Base-by-base conservation (phyloP, 2,888 invertebrate genomes). In the Cryptus armator region DNA sequence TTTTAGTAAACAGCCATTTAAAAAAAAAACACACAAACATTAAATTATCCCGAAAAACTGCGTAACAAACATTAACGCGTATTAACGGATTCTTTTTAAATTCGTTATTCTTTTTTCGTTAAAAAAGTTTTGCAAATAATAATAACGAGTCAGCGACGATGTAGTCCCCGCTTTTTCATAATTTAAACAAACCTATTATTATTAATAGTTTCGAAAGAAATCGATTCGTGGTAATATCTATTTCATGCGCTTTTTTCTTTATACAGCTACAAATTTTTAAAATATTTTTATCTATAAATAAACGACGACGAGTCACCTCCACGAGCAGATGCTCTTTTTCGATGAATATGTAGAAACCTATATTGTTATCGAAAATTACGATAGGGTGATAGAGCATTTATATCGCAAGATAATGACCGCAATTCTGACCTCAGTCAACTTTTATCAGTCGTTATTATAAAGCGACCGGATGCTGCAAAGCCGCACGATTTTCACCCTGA, bases 401-500 rank as follows among this genome's bases (percentile, higher is more conserved):
- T 59, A 12, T 24, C 56, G 7, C 4, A 43, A 37, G 53, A 71
- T 56, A 71, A 6, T 29, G 32, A 56, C 53, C 76, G 46, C 56
- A 24, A 62, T 68, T 59, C 43, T 12, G 56, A 59, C 56, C 68
- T 68, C 14, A 56, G 44, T n/a, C 44, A 67, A 68, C 59, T 32
- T 68, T 59, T 24, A 53, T 76, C 24, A n/a, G 29, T 29, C 62
- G n/a, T 62, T 37, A 19, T 19, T 19, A 24, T 2, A 24, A 2
- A 24, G 24, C 24, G 51, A 66, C 76, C 66, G 56, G 59, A 72
- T 44, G 44, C 53, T 14, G 70, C 24, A 24, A 59, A 53, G 51
- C 66, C 51, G 76, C 66, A 66, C 44, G 32, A 32, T 51, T 37
- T 7, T 66, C 14, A 48, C 76, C 48, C 64, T 53, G 51, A 76